These are phyloP conservation scores for Harpegnathos saltator DNA, from an alignment of 1,140 invertebrate species.

Conservation along the genomic window DNA sequence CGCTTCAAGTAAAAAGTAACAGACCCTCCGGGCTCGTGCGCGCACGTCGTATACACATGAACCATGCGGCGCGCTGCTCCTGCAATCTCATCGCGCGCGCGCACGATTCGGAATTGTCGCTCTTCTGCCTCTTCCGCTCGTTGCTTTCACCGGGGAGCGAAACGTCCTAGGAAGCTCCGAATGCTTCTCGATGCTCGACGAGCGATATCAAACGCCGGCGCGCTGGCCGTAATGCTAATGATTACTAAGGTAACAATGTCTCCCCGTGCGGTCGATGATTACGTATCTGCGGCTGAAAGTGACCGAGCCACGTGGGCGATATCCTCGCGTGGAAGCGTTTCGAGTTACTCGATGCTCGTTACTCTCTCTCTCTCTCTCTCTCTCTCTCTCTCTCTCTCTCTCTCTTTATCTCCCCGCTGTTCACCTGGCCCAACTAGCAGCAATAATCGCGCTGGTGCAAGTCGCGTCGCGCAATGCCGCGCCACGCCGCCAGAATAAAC, in stretches of 20 bases:
- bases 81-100: background rate
- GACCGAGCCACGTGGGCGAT: background rate
- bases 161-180: too few relatives aligned
- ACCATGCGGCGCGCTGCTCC: too few relatives aligned
- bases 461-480: background rate
- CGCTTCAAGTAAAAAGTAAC: conserved; percentile 14
- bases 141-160: too few relatives aligned
- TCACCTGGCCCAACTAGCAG: conserved; percentile 36
- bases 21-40: background rate
- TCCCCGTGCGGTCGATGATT: background rate
- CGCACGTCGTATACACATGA: too few relatives aligned
- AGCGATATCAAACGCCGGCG: too few relatives aligned
- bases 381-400: too few relatives aligned
- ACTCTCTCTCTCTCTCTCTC: too few relatives aligned
- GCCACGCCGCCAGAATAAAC: conserved; percentile 43
- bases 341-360: too few relatives aligned
- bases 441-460: conserved; percentile 37
- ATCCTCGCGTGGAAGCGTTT: background rate
- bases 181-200: too few relatives aligned
- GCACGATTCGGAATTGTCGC: too few relatives aligned
- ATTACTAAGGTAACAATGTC: background rate
- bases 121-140: too few relatives aligned
- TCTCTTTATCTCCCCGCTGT: conserved; percentile 42
- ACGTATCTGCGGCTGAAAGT: background rate
- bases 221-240: background rate